phyloP scores from a whole-genome alignment of 1,140 invertebrate genomes.

The Pogonomyrmex californicus region DNA sequence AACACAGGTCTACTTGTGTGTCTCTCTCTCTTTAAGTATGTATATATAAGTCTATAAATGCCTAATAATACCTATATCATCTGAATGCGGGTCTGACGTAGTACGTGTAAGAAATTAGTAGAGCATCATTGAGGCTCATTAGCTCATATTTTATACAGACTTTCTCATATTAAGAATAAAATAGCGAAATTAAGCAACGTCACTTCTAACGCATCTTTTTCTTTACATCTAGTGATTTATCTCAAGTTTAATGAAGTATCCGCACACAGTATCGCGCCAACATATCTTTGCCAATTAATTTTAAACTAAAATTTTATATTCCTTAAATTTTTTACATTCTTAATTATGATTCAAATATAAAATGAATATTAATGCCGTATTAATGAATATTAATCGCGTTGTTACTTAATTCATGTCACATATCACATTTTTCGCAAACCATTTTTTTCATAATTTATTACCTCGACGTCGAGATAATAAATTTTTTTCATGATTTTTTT shows the following conservation, averaged over 20 bases:
- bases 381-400: too few relatives aligned
- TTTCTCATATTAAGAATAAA: constrained; percentile 20
- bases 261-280: neutral
- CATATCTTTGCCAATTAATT: neutral
- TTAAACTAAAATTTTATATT: neutral
- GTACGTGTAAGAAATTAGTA: constrained; percentile 45
- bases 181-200: constrained; percentile 29
- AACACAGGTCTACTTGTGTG: constrained; percentile 58
- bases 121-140: constrained; percentile 23
- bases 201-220: neutral
- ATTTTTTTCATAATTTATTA: neutral
- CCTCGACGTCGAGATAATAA: neutral
- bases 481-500: neutral
- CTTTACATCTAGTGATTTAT: neutral
- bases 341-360: neutral
- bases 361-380: neutral
- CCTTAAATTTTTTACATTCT: neutral
- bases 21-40: constrained; percentile 59
- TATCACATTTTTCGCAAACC: neutral
- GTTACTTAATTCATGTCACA: neutral
- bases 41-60: constrained; percentile 71
- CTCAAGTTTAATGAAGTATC: neutral
- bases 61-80: constrained; percentile 69
- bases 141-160: constrained; percentile 40
- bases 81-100: constrained; percentile 57